Conservation (phyloP, 2,113 vertebrate genomes). For the Indri indri region DNA sequence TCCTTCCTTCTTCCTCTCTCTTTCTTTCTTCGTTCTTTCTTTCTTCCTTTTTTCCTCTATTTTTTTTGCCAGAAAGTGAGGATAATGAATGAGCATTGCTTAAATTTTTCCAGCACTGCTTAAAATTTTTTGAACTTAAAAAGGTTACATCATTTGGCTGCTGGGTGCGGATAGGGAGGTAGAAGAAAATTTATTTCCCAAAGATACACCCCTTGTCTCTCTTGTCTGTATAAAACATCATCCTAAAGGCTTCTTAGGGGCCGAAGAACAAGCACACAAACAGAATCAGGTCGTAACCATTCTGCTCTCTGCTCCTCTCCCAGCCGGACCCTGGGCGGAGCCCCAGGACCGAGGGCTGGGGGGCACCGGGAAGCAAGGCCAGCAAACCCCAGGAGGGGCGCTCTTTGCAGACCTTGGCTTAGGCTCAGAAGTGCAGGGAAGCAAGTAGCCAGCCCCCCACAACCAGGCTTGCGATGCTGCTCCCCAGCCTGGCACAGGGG, state of each 20-base stretch:
- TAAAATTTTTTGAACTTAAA: background rate
- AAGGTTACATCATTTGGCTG: background rate
- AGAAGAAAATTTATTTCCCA: background rate
- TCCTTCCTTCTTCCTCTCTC: background rate
- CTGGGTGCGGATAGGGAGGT: background rate
- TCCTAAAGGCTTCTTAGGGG: background rate
- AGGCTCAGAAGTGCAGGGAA: background rate
- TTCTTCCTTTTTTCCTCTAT: background rate
- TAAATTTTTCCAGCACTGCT: background rate
- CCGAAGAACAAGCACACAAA: background rate
- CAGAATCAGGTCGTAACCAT: background rate
- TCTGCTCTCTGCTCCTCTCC: background rate
- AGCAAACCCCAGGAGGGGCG: background rate
- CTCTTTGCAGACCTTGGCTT: fast-evolving
- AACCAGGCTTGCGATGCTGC: background rate
- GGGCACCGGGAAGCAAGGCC: background rate
- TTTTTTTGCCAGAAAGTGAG: background rate
- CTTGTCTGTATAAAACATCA: background rate
- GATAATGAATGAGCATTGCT: background rate
- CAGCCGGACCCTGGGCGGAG: background rate
- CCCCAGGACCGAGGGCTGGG: background rate
- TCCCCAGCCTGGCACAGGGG: background rate
- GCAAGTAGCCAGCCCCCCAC: background rate
- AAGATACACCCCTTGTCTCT: background rate
- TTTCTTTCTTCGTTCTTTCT: background rate